A percentile compares a stretch with the other conserved stretches of the same genome.
Evolutionary conservation across 2,797 vertebrate species (phyloP).

Genomic region (Staurois parvus): DNA sequence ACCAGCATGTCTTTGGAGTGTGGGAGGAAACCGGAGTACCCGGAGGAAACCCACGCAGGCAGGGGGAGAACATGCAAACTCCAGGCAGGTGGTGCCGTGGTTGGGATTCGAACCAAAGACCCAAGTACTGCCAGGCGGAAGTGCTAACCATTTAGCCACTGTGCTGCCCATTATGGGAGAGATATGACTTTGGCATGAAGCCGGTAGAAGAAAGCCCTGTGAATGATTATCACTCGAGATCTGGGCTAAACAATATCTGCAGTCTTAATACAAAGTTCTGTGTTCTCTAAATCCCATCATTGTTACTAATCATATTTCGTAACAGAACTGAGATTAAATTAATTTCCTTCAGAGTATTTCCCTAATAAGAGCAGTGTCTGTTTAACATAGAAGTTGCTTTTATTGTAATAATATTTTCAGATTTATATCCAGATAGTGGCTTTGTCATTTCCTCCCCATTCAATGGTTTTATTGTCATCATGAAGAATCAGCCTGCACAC

Average conservation of each 20-base stretch:
- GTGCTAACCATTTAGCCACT: too few relatives aligned
- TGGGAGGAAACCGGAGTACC: too few relatives aligned
- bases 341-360: neutral
- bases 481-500: neutral
- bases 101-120: too few relatives aligned
- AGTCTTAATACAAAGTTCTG: neutral
- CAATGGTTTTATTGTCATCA: constrained; percentile 28
- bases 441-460: constrained; percentile 3
- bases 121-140: too few relatives aligned
- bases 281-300: neutral
- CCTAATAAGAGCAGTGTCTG: constrained; percentile 18
- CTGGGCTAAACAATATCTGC: neutral
- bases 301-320: neutral
- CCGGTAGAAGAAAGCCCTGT: neutral
- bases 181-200: neutral
- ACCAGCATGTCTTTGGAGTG: too few relatives aligned
- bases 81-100: too few relatives aligned
- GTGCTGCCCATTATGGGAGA: constrained; percentile 5
- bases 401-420: constrained; percentile 8
- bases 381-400: constrained; percentile 25
- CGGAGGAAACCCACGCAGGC: too few relatives aligned
- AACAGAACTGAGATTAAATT: neutral
- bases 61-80: too few relatives aligned
- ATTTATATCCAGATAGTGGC: constrained; percentile 22
- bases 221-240: neutral